phyloP scores from a whole-genome alignment of 2,797 vertebrate genomes.

The Gadopsis bispinosus region DNA sequence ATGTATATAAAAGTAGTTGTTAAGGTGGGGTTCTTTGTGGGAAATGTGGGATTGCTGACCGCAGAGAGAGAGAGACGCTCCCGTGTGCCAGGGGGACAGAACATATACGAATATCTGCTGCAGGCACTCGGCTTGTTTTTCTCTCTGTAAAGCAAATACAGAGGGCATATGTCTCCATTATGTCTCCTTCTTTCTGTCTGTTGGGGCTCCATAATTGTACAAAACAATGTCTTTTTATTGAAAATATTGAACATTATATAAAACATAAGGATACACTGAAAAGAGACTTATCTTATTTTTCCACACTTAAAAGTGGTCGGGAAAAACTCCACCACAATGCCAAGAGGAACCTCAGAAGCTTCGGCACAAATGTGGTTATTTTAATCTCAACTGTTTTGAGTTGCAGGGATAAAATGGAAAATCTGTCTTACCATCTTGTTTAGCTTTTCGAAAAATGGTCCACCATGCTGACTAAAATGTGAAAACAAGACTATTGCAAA shows the following conservation, averaged over 20 bases:
- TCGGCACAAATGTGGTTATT: conserved; percentile 52
- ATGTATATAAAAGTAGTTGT: conserved; percentile 55
- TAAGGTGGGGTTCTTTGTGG: conserved; percentile 55
- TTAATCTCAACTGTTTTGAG: conserved; percentile 44
- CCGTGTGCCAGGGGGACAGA: conserved; percentile 35
- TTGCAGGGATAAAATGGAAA: conserved; percentile 49
- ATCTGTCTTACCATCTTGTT: conserved; percentile 11
- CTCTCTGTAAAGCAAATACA: conserved; percentile 6
- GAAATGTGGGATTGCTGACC: conserved; percentile 40
- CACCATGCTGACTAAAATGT: conserved; percentile 64
- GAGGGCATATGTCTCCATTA: no score
- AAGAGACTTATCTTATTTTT: conserved; percentile 54
- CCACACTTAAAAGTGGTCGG: conserved; percentile 27
- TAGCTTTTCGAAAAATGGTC: conserved; percentile 70
- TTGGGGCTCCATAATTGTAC: conserved; percentile 46
- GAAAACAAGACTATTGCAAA: conserved; percentile 17
- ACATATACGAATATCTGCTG: conserved; percentile 34
- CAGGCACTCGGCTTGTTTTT: conserved; percentile 24
- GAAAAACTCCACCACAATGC: conserved; percentile 5
- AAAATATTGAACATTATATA: conserved; percentile 38
- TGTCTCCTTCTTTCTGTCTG: conserved; percentile 18
- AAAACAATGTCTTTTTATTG: conserved; percentile 57
- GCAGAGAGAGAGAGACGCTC: conserved; percentile 38
- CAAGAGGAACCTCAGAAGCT: conserved; percentile 33
- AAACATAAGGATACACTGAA: conserved; percentile 33